Conservation (phyloP, 2,797 vertebrate genomes). For the Falco rusticolus region DNA sequence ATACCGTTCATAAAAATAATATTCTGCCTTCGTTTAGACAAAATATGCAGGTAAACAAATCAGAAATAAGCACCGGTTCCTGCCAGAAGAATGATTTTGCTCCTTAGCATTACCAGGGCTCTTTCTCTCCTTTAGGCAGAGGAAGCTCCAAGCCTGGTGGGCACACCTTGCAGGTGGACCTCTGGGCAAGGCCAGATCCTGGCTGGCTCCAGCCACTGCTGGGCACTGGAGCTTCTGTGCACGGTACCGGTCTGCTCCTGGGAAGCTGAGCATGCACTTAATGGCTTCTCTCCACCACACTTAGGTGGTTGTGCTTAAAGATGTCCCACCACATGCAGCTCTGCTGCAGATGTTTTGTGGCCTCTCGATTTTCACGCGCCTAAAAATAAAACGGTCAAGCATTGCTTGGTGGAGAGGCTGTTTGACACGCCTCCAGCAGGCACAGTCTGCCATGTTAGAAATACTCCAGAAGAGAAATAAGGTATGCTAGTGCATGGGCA, state of each 20-base stretch:
- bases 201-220: not conserved
- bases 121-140: not conserved
- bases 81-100: not conserved
- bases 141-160: not conserved
- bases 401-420: not conserved
- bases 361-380: not conserved
- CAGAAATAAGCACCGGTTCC: slow-evolving; percentile 23
- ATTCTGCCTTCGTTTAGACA: slow-evolving; percentile 20
- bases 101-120: not conserved
- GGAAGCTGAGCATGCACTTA: not conserved
- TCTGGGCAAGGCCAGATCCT: not conserved
- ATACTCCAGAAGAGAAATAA: not conserved
- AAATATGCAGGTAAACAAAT: slow-evolving; percentile 58
- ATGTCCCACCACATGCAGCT: accelerated
- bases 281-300: not conserved
- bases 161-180: not conserved
- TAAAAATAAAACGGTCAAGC: not conserved
- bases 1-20: slow-evolving; percentile 33
- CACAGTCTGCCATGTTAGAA: not conserved
- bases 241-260: not conserved
- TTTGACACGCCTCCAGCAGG: not conserved
- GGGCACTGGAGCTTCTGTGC: not conserved
- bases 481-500: not conserved
- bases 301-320: not conserved
- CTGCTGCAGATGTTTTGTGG: not conserved